These are phyloP conservation scores for Lochmaea capreae DNA, from an alignment of 2,888 invertebrate species.

Conservation along the genomic window DNA sequence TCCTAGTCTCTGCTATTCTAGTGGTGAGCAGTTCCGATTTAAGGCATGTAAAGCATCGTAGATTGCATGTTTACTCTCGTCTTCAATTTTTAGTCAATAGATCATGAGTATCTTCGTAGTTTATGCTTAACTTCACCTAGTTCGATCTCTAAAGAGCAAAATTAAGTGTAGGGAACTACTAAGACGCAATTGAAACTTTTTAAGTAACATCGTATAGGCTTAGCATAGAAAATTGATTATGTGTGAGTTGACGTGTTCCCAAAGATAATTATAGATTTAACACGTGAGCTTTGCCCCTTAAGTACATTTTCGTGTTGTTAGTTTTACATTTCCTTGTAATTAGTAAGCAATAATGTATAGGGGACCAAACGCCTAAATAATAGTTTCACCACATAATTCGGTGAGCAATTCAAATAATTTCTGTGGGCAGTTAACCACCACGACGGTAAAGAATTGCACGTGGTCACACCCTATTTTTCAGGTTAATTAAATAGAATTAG, in stretches of 20 bases:
- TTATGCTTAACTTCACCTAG: too few species aligned
- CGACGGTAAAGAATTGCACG: background rate
- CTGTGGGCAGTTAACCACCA: background rate
- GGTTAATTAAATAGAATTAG: background rate
- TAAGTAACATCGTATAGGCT: background rate
- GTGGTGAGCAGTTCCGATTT: too few species aligned
- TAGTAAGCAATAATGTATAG: constrained; percentile 9
- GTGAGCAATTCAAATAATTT: background rate
- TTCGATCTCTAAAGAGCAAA: too few species aligned
- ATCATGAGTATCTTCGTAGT: too few species aligned
- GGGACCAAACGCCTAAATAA: background rate
- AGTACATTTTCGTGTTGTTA: constrained; percentile 11
- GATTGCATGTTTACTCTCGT: too few species aligned
- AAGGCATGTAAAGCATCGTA: too few species aligned
- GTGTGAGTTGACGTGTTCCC: constrained; percentile 6
- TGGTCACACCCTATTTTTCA: background rate
- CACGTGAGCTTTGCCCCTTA: constrained; percentile 15
- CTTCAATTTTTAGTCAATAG: too few species aligned
- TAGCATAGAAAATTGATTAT: constrained; percentile 7
- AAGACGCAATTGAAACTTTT: background rate
- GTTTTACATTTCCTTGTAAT: constrained; percentile 16
- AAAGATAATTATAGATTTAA: constrained; percentile 9
- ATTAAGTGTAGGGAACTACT: too few species aligned
- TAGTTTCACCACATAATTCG: constrained; percentile 1
- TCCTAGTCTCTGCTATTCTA: too few species aligned